Evolutionary conservation across 2,113 vertebrate genomes (phyloP).

Genomic region (Amblyornis subalaris): DNA sequence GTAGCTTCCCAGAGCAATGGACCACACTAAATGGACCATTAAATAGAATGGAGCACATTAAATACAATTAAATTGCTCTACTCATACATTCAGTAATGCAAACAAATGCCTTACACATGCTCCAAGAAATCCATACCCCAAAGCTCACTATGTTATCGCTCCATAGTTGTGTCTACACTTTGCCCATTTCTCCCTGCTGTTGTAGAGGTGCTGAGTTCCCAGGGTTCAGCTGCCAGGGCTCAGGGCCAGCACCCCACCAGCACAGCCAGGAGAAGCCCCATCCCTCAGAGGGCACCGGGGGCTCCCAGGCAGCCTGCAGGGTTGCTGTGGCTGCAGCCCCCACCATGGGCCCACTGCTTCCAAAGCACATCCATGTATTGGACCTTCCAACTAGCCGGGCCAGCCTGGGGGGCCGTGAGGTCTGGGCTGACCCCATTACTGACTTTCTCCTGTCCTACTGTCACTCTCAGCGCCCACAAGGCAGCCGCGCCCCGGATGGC

Average conservation of each 20-base stretch:
- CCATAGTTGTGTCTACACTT: rapidly evolving
- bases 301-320: rapidly evolving
- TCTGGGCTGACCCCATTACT: background rate
- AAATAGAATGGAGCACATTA: background rate
- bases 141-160: rapidly evolving
- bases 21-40: background rate
- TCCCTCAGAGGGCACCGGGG: rapidly evolving
- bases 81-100: background rate
- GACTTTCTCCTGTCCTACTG: background rate
- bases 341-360: rapidly evolving
- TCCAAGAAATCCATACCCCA: background rate
- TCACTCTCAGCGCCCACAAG: background rate
- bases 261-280: background rate
- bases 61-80: background rate
- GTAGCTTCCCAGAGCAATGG: background rate
- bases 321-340: background rate
- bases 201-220: background rate
- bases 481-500: rapidly evolving
- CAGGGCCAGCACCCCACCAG: background rate
- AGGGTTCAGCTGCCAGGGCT: background rate
- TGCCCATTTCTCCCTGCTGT: background rate
- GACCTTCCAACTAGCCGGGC: background rate
- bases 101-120: background rate
- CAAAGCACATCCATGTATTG: rapidly evolving
- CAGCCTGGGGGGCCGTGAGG: rapidly evolving